Percentiles rank a stretch among this genome's conserved stretches.
phyloP scores from a whole-genome alignment of 1,140 invertebrate species.

The Patella vulgata region DNA sequence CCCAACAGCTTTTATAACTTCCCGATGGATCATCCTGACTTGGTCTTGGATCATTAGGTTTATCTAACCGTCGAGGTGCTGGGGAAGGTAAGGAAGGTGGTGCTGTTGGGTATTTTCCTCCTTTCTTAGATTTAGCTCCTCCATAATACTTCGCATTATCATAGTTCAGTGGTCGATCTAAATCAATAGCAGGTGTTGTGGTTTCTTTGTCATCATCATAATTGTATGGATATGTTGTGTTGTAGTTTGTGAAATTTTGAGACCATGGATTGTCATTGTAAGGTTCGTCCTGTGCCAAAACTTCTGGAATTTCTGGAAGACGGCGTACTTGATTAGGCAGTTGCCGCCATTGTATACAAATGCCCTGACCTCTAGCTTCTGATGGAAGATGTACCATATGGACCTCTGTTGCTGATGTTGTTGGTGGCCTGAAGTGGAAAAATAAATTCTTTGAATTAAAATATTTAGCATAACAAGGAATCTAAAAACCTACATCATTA shows the following conservation, averaged over 20 bases:
- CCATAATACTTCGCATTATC: background rate
- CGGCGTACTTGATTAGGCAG: background rate
- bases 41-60: background rate
- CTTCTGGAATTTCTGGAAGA: background rate
- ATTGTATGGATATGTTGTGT: background rate
- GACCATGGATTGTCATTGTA: background rate
- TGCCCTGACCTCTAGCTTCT: constrained; percentile 46
- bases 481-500: no score
- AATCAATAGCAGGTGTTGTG: no score
- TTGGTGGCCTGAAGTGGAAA: constrained; percentile 40
- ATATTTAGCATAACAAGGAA: no score
- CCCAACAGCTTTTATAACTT: constrained; percentile 61
- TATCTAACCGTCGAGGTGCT: background rate
- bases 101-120: background rate
- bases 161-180: background rate
- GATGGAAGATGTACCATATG: constrained; percentile 58
- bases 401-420: constrained; percentile 36
- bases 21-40: background rate
- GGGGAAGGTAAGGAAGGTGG: background rate
- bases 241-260: background rate
- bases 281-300: no score
- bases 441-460: constrained; percentile 5
- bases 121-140: constrained; percentile 1
- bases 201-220: background rate
- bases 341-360: constrained; percentile 62